These are phyloP conservation scores for Drosophila orosa DNA, from an alignment of 1,140 invertebrate species.

Conservation along the genomic window DNA sequence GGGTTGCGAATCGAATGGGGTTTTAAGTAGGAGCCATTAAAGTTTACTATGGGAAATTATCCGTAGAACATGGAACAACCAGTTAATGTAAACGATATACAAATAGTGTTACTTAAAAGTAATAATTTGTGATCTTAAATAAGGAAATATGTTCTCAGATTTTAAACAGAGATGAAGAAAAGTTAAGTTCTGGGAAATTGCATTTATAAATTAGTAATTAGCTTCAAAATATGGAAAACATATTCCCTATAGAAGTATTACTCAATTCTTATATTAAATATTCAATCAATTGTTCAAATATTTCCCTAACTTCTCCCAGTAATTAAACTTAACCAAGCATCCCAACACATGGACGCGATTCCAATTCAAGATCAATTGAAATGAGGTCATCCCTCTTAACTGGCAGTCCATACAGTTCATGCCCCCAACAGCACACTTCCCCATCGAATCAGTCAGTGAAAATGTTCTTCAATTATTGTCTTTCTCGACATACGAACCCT, in stretches of 20 bases:
- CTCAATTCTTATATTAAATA: background rate
- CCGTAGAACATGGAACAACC: background rate
- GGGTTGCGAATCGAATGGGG: conserved; percentile 18
- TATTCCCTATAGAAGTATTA: background rate
- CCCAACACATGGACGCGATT: background rate
- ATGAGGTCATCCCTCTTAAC: conserved; percentile 16
- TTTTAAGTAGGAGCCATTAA: conserved; percentile 6
- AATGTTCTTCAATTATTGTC: conserved; percentile 51
- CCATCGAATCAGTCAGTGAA: conserved; percentile 2
- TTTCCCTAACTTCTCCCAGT: background rate
- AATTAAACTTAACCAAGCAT: background rate
- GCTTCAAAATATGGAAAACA: background rate
- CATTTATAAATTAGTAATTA: background rate
- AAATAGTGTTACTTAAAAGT: background rate
- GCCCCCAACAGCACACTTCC: background rate
- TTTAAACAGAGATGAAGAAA: background rate
- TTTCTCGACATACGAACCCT: conserved; percentile 59
- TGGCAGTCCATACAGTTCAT: background rate
- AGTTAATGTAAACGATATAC: background rate
- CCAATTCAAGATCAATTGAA: conserved; percentile 13
- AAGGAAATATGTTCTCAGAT: background rate
- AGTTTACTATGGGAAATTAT: background rate
- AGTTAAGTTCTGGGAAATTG: background rate
- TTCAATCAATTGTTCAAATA: background rate
- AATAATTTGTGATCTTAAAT: background rate